Percentiles rank a stretch among this genome's conserved stretches.
These are phyloP conservation scores for Callyntrura sp. DNA, from an alignment of 2,888 invertebrate genomes.

Conservation along the genomic window DNA sequence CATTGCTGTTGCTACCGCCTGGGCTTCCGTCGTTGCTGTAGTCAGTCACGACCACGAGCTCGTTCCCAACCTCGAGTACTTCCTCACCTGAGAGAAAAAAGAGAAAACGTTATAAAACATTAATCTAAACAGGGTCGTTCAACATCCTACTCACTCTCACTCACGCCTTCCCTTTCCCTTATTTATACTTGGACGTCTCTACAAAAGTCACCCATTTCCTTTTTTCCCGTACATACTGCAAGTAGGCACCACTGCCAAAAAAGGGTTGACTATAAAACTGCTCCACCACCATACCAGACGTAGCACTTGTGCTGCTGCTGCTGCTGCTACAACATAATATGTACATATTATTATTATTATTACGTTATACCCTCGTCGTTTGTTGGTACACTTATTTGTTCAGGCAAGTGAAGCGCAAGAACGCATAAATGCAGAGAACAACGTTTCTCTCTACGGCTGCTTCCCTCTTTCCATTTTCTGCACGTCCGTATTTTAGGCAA, in stretches of 20 bases:
- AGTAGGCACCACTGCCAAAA: background rate
- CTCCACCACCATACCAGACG: no score
- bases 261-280: constrained; percentile 9
- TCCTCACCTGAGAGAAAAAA: constrained; percentile 77
- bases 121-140: constrained; percentile 67
- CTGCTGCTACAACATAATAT: background rate
- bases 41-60: constrained; percentile 75
- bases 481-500: background rate
- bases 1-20: constrained; percentile 53
- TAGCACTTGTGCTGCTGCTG: background rate
- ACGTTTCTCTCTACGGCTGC: background rate
- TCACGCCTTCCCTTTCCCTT: constrained; percentile 6
- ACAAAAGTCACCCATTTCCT: background rate
- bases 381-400: constrained; percentile 17
- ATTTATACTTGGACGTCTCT: background rate
- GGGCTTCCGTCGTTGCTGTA: constrained; percentile 50
- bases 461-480: constrained; percentile 19
- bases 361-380: background rate
- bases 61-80: constrained; percentile 78
- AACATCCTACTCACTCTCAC: constrained; percentile 11
- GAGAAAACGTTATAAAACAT: constrained; percentile 60
- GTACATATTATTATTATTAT: constrained; percentile 17
- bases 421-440: constrained; percentile 37
- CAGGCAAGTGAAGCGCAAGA: constrained; percentile 21
- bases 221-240: background rate